Evolutionary conservation across 64 coral and sea anemone genomes (phyloP).

Genomic region (Cladopsammia gracilis): DNA sequence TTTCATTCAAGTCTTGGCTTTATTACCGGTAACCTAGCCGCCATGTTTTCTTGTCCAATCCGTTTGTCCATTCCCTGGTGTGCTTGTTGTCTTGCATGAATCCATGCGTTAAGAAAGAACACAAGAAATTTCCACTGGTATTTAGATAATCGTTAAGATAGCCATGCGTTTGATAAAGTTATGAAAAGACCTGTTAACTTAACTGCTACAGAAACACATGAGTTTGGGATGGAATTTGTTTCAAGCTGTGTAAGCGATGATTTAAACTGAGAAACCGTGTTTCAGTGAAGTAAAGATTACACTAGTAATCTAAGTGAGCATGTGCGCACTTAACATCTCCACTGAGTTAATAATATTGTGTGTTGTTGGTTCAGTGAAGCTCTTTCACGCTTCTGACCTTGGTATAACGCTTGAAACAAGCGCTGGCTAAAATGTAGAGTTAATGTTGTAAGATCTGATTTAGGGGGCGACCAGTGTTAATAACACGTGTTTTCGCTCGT

Average conservation of each 20-base stretch:
- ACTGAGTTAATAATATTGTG: background rate
- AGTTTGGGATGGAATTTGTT: background rate
- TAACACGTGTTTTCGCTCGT: too few relatives aligned
- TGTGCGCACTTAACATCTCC: too few relatives aligned
- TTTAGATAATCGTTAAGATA: background rate
- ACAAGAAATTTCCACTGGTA: background rate
- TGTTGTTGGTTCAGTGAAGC: conserved; percentile 1
- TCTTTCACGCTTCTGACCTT: background rate
- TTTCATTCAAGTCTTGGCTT: background rate
- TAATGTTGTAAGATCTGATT: background rate
- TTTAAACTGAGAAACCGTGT: too few relatives aligned
- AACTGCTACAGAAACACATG: background rate
- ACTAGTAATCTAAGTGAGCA: too few relatives aligned
- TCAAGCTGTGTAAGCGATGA: background rate
- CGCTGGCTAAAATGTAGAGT: too few relatives aligned
- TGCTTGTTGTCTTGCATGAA: background rate
- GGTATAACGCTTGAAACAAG: background rate
- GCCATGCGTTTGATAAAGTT: background rate
- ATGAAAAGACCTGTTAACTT: background rate
- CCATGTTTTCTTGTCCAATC: background rate
- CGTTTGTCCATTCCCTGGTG: background rate
- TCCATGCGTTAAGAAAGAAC: background rate
- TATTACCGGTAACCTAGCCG: background rate
- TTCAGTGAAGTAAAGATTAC: too few relatives aligned
- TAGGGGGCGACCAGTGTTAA: too few relatives aligned